A percentile compares a stretch with the other conserved stretches of the same genome.
Evolutionary conservation across 2,888 invertebrate genomes (phyloP).

Genomic region (Microctonus hyperodae): DNA sequence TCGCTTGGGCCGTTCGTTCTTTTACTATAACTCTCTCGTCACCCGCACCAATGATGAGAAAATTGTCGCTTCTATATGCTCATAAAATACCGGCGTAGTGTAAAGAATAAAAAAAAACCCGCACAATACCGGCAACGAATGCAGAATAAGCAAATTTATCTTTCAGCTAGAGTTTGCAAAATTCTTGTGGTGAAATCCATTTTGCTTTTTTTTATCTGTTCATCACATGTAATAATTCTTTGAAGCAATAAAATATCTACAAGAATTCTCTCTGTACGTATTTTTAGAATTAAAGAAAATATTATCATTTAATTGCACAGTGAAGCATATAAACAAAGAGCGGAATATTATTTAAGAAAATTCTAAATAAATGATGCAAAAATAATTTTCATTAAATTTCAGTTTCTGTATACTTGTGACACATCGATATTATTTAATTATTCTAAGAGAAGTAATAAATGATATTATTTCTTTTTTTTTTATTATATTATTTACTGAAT

Average conservation of each 20-base stretch:
- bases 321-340: too few relatives aligned
- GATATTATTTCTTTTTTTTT: too few relatives aligned
- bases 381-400: too few relatives aligned
- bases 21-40: background rate
- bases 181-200: background rate
- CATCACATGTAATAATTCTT: background rate
- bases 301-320: background rate
- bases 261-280: background rate
- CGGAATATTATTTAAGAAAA: too few relatives aligned
- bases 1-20: background rate
- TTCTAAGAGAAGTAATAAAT: too few relatives aligned
- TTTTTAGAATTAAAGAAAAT: background rate
- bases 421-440: too few relatives aligned
- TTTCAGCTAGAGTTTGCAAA: background rate
- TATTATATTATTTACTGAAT: too few relatives aligned
- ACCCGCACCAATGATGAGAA: slow-evolving; percentile 7
- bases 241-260: too few relatives aligned
- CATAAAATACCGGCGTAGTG: background rate
- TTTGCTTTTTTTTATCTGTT: background rate
- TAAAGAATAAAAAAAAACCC: background rate
- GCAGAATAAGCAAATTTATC: slow-evolving; percentile 1
- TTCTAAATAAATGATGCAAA: too few relatives aligned
- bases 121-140: background rate
- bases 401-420: too few relatives aligned
- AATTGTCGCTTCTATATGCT: slow-evolving; percentile 13